Percentiles rank a stretch among this genome's conserved stretches.
phyloP scores from a whole-genome alignment of 1,140 invertebrate species.

The Heliconius congener region DNA sequence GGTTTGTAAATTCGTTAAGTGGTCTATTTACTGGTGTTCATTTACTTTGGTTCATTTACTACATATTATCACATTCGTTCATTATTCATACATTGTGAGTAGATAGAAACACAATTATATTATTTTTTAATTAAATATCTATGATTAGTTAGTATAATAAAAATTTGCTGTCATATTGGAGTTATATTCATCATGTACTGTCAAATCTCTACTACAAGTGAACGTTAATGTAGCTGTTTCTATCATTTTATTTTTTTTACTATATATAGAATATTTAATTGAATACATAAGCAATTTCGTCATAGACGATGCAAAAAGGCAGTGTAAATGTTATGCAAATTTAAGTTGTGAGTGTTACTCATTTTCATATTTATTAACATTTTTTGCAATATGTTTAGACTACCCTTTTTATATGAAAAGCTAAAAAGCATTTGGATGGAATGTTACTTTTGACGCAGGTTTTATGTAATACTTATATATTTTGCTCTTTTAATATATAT shows the following conservation, averaged over 20 bases:
- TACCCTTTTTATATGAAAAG: slow-evolving; percentile 50
- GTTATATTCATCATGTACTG: no score
- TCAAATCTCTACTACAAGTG: no score
- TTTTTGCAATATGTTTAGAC: slow-evolving; percentile 31
- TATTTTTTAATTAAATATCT: no score
- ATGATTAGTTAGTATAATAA: no score
- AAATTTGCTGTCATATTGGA: no score
- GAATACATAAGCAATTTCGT: slow-evolving; percentile 27
- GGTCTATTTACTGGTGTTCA: no score
- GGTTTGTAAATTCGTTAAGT: no score
- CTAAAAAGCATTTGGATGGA: slow-evolving; percentile 54
- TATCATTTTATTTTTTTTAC: not conserved
- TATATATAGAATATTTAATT: not conserved
- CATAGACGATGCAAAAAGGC: slow-evolving; percentile 18
- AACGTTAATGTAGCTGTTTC: no score
- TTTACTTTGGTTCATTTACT: no score
- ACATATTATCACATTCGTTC: no score
- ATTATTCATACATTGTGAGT: no score
- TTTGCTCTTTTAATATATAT: not conserved
- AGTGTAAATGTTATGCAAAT: slow-evolving; percentile 21
- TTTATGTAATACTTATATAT: not conserved
- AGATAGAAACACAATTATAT: no score
- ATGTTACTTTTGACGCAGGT: not conserved
- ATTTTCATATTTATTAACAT: not conserved
- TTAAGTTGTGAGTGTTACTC: not conserved